Percentiles rank a stretch among this genome's conserved stretches.
These are phyloP conservation scores for Oconnorella tubifera DNA, from an alignment of 2,888 invertebrate genomes.

Conservation along the genomic window DNA sequence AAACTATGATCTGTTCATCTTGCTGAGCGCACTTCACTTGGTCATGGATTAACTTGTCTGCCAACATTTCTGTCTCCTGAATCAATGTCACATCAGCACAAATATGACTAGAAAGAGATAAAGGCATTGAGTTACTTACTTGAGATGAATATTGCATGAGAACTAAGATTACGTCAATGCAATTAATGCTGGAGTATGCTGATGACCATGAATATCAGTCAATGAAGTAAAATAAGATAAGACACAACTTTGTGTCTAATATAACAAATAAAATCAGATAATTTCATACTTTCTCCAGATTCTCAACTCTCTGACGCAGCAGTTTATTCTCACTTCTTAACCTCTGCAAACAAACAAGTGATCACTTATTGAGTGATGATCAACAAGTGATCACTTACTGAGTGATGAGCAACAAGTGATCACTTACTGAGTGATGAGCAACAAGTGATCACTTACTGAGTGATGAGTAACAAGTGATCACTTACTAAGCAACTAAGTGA, in stretches of 20 bases:
- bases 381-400: too few relatives aligned
- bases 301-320: conserved; percentile 86
- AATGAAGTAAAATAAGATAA: too few relatives aligned
- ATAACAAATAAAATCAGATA: too few relatives aligned
- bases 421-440: not conserved
- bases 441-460: too few relatives aligned
- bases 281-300: conserved; percentile 79
- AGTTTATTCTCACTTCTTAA: conserved; percentile 87
- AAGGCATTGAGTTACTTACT: not conserved
- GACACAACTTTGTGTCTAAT: too few relatives aligned
- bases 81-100: not conserved
- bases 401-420: not conserved
- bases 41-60: conserved; percentile 59
- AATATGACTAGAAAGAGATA: not conserved
- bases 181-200: too few relatives aligned
- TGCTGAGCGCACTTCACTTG: conserved; percentile 93
- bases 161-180: too few relatives aligned
- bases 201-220: too few relatives aligned
- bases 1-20: conserved; percentile 69
- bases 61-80: conserved; percentile 77
- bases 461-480: too few relatives aligned
- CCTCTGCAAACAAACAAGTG: conserved; percentile 50
- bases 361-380: not conserved
- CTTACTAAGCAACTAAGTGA: too few relatives aligned
- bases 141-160: not conserved